Evolutionary conservation across 2,797 vertebrate species (phyloP), one percentile per base, ranked within the genome.

Genomic region (Chelonia mydas): DNA sequence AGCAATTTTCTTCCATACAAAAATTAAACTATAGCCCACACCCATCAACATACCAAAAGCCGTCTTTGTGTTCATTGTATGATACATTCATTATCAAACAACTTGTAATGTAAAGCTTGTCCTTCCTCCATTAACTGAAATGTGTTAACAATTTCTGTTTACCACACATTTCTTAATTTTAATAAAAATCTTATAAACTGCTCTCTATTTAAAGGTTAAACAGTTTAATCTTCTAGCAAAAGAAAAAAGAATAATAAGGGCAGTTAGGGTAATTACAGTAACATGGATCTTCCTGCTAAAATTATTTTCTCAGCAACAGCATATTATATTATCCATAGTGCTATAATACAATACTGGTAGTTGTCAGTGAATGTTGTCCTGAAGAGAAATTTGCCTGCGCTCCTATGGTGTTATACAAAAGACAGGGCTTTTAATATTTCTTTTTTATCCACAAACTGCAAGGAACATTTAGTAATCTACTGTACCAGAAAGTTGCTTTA

Each of bases 161-260:
- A 11, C 7, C 12, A 1, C 1, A 15, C n/a, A 5, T 0, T 0
- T 2, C 0, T 28, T 49, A 11, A 53, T 76, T 80, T 77, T 25
- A n/a, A 23, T 53, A 17, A 1, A 86, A 79, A 11, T 76, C 83
- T 53, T 90, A 90, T 7, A 37, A 91, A 90, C 3, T 9, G 11
- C 53, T 65, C 49, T 4, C 0, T 41, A 72, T 33, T 81, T 49
- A 94, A 57, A 81, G 5, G 61, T 23, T 13, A 41, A 47, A 37
- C 59, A 11, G 15, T 68, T 61, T n/a, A n/a, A 53, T 88, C 86
- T 87, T 83, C 78, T 11, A 65, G 3, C 9, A 61, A 51, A 5
- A 81, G 13, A 1, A 61, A 90, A 50, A 12, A 45, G 45, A 57
- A 50, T 10, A 50, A 72, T 2, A 4, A n/a, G 16, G 68, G 25